A percentile compares a stretch with the other conserved stretches of the same genome.
Conservation (phyloP, 2,888 invertebrate species). For the Cheilosia pagana region DNA sequence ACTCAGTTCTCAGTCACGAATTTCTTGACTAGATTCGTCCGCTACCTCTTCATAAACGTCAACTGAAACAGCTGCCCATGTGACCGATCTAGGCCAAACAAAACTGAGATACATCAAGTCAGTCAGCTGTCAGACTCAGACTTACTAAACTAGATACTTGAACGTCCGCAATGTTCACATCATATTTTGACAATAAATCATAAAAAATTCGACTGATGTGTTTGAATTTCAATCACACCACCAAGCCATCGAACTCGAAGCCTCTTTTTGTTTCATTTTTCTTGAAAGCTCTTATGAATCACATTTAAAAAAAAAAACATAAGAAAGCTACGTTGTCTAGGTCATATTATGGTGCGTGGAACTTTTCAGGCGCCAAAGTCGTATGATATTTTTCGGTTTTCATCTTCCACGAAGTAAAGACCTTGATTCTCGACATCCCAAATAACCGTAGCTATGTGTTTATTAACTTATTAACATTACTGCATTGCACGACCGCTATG, state of each 20-base stretch:
- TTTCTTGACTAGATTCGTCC: no score
- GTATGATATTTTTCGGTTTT: constrained; percentile 12
- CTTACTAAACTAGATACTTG: no score
- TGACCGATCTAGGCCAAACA: no score
- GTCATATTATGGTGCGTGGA: constrained; percentile 40
- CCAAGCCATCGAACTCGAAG: constrained; percentile 35
- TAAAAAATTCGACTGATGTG: no score
- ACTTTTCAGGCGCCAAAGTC: neutral
- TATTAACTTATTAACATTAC: constrained; percentile 8
- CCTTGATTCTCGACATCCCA: constrained; percentile 37
- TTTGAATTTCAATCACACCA: constrained; percentile 36
- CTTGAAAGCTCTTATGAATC: constrained; percentile 31
- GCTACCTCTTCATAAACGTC: no score
- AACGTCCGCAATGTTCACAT: no score
- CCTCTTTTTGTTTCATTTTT: neutral
- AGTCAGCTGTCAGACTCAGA: no score
- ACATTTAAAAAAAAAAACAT: neutral
- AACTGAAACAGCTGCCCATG: no score
- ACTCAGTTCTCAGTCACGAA: no score
- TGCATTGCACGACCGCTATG: neutral
- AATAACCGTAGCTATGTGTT: neutral
- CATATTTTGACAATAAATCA: neutral
- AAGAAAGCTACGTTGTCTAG: constrained; percentile 61
- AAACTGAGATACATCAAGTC: no score
- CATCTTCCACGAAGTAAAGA: constrained; percentile 1